Base-by-base conservation (phyloP, 1,140 invertebrate species). In the Mamestra configurata region DNA sequence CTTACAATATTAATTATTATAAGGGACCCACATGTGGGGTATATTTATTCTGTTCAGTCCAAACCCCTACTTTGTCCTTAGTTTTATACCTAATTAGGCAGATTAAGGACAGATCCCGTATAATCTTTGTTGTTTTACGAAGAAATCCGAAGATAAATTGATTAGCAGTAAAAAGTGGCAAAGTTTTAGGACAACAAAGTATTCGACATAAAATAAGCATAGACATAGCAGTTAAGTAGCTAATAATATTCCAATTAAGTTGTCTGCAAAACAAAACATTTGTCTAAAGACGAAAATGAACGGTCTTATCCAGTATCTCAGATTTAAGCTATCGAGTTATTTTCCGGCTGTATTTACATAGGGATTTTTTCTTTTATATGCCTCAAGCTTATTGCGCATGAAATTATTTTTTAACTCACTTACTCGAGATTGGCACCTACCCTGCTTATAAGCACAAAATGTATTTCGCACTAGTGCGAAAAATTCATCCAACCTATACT, bases 301-400 rank as follows among this genome's bases (percentile, higher is more conserved):
- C 10, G 8, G 8, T 24, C 7, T 55, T 18, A 11, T 24, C 22
- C n/a, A n/a, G 13, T 55, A 55, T 20, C 20, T 24, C 20, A 24
- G 7, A 55, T 55, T 55, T 24, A 55, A 55, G 53, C 53, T 24
- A 55, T 55, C 55, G 13, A 57, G 24, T 27, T 57, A 15, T 57
- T 57, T 27, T 22, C 4, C 55, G 55, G 55, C 8, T 22, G 51
- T 55, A 6, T 57, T n/a, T n/a, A n/a, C n/a, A n/a, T n/a, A n/a
- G n/a, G n/a, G n/a, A n/a, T n/a, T n/a, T n/a, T n/a, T n/a, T n/a
- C n/a, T n/a, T n/a, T n/a, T n/a, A n/a, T n/a, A n/a, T n/a, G n/a
- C n/a, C n/a, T n/a, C n/a, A n/a, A n/a, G n/a, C n/a, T n/a, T n/a
- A n/a, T n/a, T n/a, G n/a, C n/a, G n/a, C n/a, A n/a, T n/a, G n/a